phyloP scores from a whole-genome alignment of 2,113 vertebrate genomes.

The Scolopax mira region DNA sequence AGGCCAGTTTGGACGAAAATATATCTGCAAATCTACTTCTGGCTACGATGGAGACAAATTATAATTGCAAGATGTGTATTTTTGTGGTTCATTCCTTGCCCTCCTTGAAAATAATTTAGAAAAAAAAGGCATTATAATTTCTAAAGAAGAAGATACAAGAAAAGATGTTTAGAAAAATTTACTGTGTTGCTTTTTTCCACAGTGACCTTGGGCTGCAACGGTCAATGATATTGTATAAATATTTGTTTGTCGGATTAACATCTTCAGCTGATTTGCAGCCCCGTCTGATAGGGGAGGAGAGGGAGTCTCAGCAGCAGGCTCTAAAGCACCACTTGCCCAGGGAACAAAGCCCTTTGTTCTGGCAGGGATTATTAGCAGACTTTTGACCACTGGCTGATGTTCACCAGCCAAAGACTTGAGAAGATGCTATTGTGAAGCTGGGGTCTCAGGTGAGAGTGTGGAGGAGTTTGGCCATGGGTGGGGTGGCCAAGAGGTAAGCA shows the following conservation, averaged over 20 bases:
- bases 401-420: not conserved
- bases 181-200: not conserved
- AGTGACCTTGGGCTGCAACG: not conserved
- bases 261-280: not conserved
- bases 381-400: not conserved
- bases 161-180: not conserved
- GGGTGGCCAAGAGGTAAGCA: not conserved
- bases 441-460: accelerated
- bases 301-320: not conserved
- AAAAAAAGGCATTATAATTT: not conserved
- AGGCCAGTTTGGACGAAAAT: not conserved
- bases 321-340: not conserved
- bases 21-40: not conserved
- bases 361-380: not conserved
- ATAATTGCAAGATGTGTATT: not conserved
- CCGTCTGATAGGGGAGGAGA: not conserved
- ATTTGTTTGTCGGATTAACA: conserved; percentile 12
- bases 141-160: not conserved
- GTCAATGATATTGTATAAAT: conserved; percentile 9
- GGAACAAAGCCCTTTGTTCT: not conserved
- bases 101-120: conserved; percentile 14
- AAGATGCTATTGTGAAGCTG: not conserved
- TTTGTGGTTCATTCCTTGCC: conserved; percentile 7
- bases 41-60: not conserved
- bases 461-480: not conserved